Evolutionary conservation across 64 coral and sea anemone species (phyloP), one percentile per base, ranked within the genome.

Genomic region (Trachythela sp.): DNA sequence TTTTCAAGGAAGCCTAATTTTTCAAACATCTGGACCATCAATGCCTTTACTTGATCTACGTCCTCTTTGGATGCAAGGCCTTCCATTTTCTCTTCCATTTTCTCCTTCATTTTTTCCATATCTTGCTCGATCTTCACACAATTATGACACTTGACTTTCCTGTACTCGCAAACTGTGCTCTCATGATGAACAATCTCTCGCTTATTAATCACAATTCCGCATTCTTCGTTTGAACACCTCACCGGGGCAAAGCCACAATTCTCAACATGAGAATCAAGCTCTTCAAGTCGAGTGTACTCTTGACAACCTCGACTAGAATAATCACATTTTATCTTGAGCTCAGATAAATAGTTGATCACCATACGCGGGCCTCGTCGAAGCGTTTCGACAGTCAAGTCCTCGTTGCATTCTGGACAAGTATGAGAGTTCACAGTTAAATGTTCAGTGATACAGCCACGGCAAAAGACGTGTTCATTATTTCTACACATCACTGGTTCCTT

Each of bases 401-500:
- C 75, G 31, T 39, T 39, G 9, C 75, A 80, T 80, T 80, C 75
- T 34, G 75, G 75, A 30, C 75, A 80, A 35, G 8, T 35, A 8
- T 2, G 75, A 4, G 13, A 1, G 31, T 80, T 80, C 75, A 64
- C 56, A 2, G 20, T 35, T 5, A 80, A 15, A 80, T 80, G 37
- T 2, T 80, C 37, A 36, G 75, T 80, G 75, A 80, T 80, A 35
- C 75, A 80, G 9, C 15, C 75, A 17, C 75, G 31, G 20, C 75
- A 80, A 22, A 80, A 80, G 0, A 80, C 30, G 37, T 80, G 75
- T 36, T 80, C 33, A 38, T 80, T 80, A 36, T 39, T 80, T 18
- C 75, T 80, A 38, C 75, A 80, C 75, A 80, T 80, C 75, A 37
- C 35, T 2, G 75, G 75, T 18, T 80, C 75, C 30, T 80, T 80